phyloP scores from a whole-genome alignment of 2,113 vertebrate genomes.

The Isichthys henryi region DNA sequence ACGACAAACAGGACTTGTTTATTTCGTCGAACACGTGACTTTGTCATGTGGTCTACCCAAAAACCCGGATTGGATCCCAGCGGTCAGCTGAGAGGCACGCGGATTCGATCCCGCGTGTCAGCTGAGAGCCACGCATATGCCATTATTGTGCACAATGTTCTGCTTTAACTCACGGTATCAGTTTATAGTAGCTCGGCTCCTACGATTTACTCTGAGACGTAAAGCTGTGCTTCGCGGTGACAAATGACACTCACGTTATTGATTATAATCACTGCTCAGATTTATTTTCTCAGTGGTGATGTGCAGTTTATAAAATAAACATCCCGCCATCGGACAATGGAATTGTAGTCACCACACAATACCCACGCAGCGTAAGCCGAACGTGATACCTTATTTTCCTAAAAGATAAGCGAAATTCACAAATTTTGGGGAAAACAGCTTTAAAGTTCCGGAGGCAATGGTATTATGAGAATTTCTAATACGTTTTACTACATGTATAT shows the following conservation, averaged over 20 bases:
- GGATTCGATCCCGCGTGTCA: slow-evolving; percentile 18
- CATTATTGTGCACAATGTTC: neutral
- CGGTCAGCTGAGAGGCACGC: slow-evolving; percentile 17
- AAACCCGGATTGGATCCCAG: slow-evolving; percentile 27
- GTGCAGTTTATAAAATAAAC: neutral
- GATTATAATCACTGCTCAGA: neutral
- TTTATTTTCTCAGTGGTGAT: neutral
- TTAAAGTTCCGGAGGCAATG: neutral
- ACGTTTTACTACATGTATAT: neutral
- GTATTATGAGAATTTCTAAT: neutral
- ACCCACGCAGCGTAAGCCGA: neutral
- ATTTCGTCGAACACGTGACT: neutral
- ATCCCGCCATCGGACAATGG: neutral
- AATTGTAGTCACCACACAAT: neutral
- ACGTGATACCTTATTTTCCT: neutral
- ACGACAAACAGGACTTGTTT: neutral
- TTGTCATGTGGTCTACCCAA: slow-evolving; percentile 19
- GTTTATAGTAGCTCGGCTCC: neutral
- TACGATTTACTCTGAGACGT: neutral
- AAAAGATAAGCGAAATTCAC: neutral
- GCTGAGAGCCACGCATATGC: neutral
- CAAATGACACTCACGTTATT: neutral
- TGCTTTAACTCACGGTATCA: neutral
- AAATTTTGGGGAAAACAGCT: neutral
- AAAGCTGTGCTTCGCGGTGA: neutral